Evolutionary conservation across 1,140 invertebrate genomes (phyloP), one percentile per base, ranked within the genome.

Genomic region (Alviniconcha marisindica): DNA sequence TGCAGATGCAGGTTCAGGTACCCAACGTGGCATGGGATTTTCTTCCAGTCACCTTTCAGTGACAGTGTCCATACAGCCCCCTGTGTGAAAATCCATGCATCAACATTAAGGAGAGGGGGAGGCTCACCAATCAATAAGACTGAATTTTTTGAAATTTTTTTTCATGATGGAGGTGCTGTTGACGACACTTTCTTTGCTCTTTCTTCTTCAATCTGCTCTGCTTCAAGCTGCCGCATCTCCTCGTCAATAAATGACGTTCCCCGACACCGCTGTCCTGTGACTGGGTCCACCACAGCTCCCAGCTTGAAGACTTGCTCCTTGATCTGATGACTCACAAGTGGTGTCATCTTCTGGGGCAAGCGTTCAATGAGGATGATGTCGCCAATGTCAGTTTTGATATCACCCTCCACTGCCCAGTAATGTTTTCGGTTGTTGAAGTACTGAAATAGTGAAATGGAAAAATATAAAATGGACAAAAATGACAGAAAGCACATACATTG

Each of bases 321-420:
- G 12, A 91, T 79, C 63, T 85, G 44, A 81, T 89, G 86, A 36
- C 66, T 86, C 10, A 89, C 84, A 40, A 48, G 36, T 7, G 80
- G 82, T 51, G 78, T 84, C 24, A 66, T 69, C 33, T 69, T 84
- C 44, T 87, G 78, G 54, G 76, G 44, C 40, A 88, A 44, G 63
- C 77, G 48, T 81, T 89, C 83, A 15, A 91, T 85, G 51, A 90
- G 44, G 36, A 91, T 85, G 28, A 91, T 84, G 66, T 91, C 90
- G 18, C 89, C 89, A 73, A 86, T 81, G 28, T 87, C 81, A 66
- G 85, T 82, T 40, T 84, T 87, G 5, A 56, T 66, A 2, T 84
- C 74, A 40, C 60, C 79, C 24, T 91, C 90, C 24, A 74, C 38
- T 12, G 88, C 88, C 89, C 88, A 90, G 36, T 69, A 87, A 36